Base-by-base conservation (phyloP, 2,113 vertebrate species). In the Reinhardtius hippoglossoides region DNA sequence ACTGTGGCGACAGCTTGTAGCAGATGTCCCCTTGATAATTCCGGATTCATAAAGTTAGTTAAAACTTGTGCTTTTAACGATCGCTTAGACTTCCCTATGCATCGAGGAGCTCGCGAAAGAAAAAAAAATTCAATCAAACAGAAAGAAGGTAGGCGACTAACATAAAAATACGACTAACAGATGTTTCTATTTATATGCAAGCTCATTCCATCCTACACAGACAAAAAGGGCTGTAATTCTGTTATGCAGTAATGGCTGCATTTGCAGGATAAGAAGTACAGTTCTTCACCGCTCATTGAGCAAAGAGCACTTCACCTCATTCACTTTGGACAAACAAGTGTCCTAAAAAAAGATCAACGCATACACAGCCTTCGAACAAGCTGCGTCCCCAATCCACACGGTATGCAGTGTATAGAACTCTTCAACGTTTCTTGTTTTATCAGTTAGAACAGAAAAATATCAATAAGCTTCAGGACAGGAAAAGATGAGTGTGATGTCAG, bases 111-210 rank as follows among this genome's bases (percentile, higher is more conserved):
- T 0, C 23, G 0, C 46, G 63, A 60, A 58, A 58, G 8, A n/a
- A 57, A 16, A 5, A 24, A 35, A 71, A 60, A 31, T 31, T 7
- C 31, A 31, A 7, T 31, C 31, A 31, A 31, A 31, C 31, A 31
- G 31, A 31, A 7, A 23, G 24, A 40, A 44, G 52, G 42, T 5
- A 13, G 16, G 64, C 15, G 27, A 52, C n/a, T 66, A 31, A 74
- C 18, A n/a, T n/a, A 35, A 57, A 71, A 74, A 1, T 48, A 55
- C 67, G 42, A 73, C 60, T 67, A 58, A 27, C 67, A 75, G 24
- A 65, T 64, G 16, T 15, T 67, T 9, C 35, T 57, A 61, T 75
- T 74, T 60, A 44, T 61, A 57, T 37, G 3, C 2, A 14, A 46
- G 35, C 42, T 80, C 14, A 48, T 37, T 46, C 9, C 24, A 46